Evolutionary conservation across 2,113 vertebrate genomes (phyloP).

Genomic region (Chloroceryle aenea): DNA sequence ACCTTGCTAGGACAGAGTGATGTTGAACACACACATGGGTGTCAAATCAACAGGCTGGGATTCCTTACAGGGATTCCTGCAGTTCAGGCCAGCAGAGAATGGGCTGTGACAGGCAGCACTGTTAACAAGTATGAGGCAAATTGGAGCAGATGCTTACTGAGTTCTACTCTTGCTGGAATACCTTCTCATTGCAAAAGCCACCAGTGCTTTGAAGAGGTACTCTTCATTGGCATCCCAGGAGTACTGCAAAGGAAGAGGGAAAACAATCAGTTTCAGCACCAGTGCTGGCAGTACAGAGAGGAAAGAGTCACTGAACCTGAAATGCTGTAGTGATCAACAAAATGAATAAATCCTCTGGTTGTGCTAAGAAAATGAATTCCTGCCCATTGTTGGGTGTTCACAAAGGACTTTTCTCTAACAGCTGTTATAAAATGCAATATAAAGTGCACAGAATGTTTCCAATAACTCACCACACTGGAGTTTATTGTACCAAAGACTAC

Average conservation of each 20-base stretch:
- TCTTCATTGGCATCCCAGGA: constrained; percentile 88
- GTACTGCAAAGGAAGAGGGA: constrained; percentile 82
- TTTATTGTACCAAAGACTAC: not conserved
- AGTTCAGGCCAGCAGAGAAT: not conserved
- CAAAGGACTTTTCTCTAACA: not conserved
- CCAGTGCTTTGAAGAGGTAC: constrained; percentile 89
- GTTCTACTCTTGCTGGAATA: constrained; percentile 68
- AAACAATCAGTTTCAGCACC: constrained; percentile 21
- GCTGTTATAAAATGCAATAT: not conserved
- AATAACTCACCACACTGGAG: not conserved
- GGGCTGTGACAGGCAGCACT: not conserved
- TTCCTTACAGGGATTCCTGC: not conserved
- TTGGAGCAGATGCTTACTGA: constrained; percentile 79
- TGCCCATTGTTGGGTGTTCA: not conserved
- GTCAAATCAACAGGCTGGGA: not conserved
- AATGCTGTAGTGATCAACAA: not conserved
- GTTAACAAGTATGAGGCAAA: not conserved
- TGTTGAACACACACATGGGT: not conserved
- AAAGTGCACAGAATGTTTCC: not conserved
- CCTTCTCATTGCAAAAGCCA: constrained; percentile 91
- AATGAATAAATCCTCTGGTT: not conserved
- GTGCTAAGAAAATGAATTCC: not conserved
- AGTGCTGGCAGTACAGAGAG: not conserved
- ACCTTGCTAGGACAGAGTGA: not conserved
- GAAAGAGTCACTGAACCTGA: not conserved